Evolutionary conservation across 2,888 invertebrate genomes (phyloP), one percentile per base, ranked within the genome.

Genomic region (Glaucopsyche alexis): DNA sequence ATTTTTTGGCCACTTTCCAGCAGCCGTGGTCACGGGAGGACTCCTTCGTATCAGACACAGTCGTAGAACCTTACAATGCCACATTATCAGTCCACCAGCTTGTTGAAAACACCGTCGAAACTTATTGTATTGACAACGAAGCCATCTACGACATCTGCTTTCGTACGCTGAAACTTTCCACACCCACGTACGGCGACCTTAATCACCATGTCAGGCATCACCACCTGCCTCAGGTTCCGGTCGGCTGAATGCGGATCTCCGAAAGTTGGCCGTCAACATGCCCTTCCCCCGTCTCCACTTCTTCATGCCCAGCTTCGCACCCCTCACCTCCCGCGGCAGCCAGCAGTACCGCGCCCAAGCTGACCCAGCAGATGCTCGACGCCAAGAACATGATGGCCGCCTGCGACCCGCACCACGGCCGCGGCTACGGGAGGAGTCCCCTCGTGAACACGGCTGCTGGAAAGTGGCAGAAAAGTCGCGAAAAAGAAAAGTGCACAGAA

Each of bases 351-450:
- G 98, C 83, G 96, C 98, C 98, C 13, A 98, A 98, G 88, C 94
- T 98, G 75, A 98, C 98, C 0, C 95, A 97, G 81, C 97, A 97
- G 88, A 97, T 97, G 97, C 98, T 98, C 91, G 98, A 98, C 90
- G 97, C 98, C 77, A 98, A 98, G 93, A 98, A 98, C 93, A 98
- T 98, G 98, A 98, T 98, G 98, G 98, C 98, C 67, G 98, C 98
- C 7, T 98, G 98, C 87, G 98, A 98, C 89, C 98, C 98, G 1
- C 94, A 98, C 74, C 98, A 98, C 91, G 98, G 98, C 76, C 95
- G 98, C 80, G n/a, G n/a, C n/a, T n/a, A n/a, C n/a, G n/a, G n/a
- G n/a, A n/a, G n/a, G n/a, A n/a, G n/a, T n/a, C n/a, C n/a, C n/a
- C n/a, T n/a, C n/a, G n/a, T n/a, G n/a, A n/a, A n/a, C n/a, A n/a